Evolutionary conservation across 2,797 vertebrate species (phyloP).

Genomic region (Chelidonichthys spinosus): DNA sequence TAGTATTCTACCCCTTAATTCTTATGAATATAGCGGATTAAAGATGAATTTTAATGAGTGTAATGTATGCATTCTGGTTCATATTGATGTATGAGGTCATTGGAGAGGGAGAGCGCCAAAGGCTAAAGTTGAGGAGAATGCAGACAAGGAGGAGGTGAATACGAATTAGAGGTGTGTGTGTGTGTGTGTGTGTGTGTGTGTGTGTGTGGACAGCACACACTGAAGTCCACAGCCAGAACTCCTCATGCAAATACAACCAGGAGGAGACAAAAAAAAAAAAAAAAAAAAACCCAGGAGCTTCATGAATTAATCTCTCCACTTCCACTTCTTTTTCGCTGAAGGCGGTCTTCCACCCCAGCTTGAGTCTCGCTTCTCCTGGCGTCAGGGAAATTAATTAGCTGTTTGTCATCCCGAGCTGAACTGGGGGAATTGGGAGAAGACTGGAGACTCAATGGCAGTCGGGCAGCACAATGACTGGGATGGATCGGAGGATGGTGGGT

Average conservation of each 20-base stretch:
- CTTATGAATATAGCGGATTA: conserved; percentile 59
- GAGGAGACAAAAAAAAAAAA: conserved; percentile 19
- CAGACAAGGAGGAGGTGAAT: conserved; percentile 57
- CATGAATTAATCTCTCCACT: conserved; percentile 85
- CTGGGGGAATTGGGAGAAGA: conserved; percentile 72
- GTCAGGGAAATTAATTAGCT: conserved; percentile 82
- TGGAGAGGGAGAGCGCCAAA: conserved; percentile 67
- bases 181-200: conserved; percentile 14
- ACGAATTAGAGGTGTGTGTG: conserved; percentile 42
- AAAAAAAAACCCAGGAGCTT: conserved; percentile 56
- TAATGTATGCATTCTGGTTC: conserved; percentile 64
- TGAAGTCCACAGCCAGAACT: conserved; percentile 84
- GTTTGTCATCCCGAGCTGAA: conserved; percentile 85
- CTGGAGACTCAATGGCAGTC: conserved; percentile 54
- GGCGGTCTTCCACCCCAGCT: conserved; percentile 78
- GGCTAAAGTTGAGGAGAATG: conserved; percentile 70
- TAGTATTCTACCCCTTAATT: conserved; percentile 58
- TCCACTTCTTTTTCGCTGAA: conserved; percentile 77
- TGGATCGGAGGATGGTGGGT: conserved; percentile 42
- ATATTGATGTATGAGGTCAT: conserved; percentile 70
- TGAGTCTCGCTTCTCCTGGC: conserved; percentile 74
- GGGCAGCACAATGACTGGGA: conserved; percentile 49
- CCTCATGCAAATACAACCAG: conserved; percentile 83
- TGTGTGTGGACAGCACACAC: conserved; percentile 79
- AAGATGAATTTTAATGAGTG: conserved; percentile 60